Conservation (phyloP, 1,140 invertebrate genomes). For the Maniola jurtina region DNA sequence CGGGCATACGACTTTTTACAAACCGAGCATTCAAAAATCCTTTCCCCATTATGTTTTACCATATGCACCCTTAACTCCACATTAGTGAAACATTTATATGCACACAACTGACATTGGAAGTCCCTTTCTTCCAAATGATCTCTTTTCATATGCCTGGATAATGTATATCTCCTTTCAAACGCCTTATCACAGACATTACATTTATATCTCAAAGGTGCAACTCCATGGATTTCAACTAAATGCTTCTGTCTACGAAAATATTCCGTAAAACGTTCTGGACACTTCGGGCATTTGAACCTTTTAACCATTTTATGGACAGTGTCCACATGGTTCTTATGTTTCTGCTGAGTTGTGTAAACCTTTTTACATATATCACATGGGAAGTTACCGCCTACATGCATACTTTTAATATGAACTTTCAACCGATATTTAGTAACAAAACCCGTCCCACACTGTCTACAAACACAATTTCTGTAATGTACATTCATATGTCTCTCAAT, state of each 20-base stretch:
- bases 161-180: slow-evolving; percentile 58
- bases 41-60: slow-evolving; percentile 83
- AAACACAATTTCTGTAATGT: slow-evolving; percentile 67
- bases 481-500: slow-evolving; percentile 71
- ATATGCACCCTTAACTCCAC: slow-evolving; percentile 80
- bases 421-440: slow-evolving; percentile 65
- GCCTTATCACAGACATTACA: slow-evolving; percentile 66
- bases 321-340: slow-evolving; percentile 60
- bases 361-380: slow-evolving; percentile 63
- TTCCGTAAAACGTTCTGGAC: slow-evolving; percentile 60
- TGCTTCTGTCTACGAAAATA: slow-evolving; percentile 65
- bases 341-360: slow-evolving; percentile 54
- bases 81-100: slow-evolving; percentile 63
- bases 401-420: slow-evolving; percentile 63
- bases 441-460: slow-evolving; percentile 64
- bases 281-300: slow-evolving; percentile 63
- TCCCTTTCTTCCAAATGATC: slow-evolving; percentile 70
- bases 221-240: slow-evolving; percentile 55
- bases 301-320: slow-evolving; percentile 62
- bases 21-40: slow-evolving; percentile 77
- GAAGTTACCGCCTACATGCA: slow-evolving; percentile 53
- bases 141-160: slow-evolving; percentile 63
- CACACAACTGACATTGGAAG: slow-evolving; percentile 42
- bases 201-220: slow-evolving; percentile 55
- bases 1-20: slow-evolving; percentile 82